phyloP scores from a whole-genome alignment of 2,888 invertebrate species.

The Acanthoscelides obtectus region DNA sequence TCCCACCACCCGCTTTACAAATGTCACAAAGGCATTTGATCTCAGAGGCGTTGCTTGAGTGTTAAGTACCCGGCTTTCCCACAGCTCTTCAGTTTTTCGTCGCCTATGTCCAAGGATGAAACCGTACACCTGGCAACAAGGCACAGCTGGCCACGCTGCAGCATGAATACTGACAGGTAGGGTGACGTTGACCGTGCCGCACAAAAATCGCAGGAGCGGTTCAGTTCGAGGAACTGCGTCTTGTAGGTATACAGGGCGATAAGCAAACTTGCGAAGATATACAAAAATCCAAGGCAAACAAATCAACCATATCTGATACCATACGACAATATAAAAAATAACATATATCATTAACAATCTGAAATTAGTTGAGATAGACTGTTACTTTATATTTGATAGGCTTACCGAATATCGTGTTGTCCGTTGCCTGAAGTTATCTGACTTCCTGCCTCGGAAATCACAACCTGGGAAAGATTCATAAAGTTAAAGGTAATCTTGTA shows the following conservation, averaged over 20 bases:
- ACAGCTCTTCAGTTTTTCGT: no score
- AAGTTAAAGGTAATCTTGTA: no score
- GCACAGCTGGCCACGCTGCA: not conserved
- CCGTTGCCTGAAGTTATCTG: not conserved
- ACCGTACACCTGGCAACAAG: not conserved
- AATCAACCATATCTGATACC: no score
- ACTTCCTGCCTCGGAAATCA: not conserved
- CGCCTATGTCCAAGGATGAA: no score
- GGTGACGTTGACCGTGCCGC: not conserved
- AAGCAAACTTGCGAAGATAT: not conserved
- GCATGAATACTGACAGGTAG: not conserved
- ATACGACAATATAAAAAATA: no score
- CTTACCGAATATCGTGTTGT: not conserved
- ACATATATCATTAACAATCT: no score
- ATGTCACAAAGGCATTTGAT: no score
- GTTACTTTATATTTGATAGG: not conserved
- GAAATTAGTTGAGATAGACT: no score
- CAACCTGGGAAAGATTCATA: not conserved
- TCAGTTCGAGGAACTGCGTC: not conserved
- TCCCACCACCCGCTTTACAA: no score
- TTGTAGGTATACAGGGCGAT: not conserved
- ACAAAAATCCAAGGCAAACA: no score
- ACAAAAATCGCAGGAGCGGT: not conserved
- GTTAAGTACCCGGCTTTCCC: no score
- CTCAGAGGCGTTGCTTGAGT: no score